Evolutionary conservation across 1,140 invertebrate species (phyloP).

Genomic region (Notospermus geniculatus): DNA sequence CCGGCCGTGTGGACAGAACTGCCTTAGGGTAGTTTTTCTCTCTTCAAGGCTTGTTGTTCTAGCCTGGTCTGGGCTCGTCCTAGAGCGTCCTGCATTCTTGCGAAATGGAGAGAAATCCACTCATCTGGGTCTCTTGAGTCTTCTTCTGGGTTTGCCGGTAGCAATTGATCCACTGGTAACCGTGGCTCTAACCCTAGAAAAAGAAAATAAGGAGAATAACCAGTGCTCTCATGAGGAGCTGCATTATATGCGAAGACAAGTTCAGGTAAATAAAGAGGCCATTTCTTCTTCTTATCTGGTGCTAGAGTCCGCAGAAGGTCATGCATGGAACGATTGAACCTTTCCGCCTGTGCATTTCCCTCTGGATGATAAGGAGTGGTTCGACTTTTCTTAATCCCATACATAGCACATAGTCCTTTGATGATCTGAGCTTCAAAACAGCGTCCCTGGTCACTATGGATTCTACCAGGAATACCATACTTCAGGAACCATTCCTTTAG

Average conservation of each 20-base stretch:
- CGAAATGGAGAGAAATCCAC: too few relatives aligned
- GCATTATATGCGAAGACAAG: conserved; percentile 19
- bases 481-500: conserved; percentile 21
- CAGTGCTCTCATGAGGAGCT: conserved; percentile 18
- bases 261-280: conserved; percentile 23
- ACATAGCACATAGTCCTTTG: conserved; percentile 15
- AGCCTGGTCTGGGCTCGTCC: too few relatives aligned
- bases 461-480: conserved; percentile 18
- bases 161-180: conserved; percentile 20
- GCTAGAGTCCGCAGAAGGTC: conserved; percentile 25
- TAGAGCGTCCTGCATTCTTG: too few relatives aligned
- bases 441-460: conserved; percentile 23
- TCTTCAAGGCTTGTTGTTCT: too few relatives aligned
- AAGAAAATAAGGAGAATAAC: conserved; percentile 19
- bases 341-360: conserved; percentile 23
- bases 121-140: too few relatives aligned
- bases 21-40: too few relatives aligned
- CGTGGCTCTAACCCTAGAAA: conserved; percentile 19
- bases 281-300: conserved; percentile 16
- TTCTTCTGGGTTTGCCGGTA: not conserved
- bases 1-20: too few relatives aligned
- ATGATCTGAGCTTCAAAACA: conserved; percentile 20
- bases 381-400: conserved; percentile 19
- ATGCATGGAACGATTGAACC: conserved; percentile 27
- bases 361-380: conserved; percentile 30